Conservation (phyloP, 2,113 vertebrate genomes). For the Menidia beryllina region DNA sequence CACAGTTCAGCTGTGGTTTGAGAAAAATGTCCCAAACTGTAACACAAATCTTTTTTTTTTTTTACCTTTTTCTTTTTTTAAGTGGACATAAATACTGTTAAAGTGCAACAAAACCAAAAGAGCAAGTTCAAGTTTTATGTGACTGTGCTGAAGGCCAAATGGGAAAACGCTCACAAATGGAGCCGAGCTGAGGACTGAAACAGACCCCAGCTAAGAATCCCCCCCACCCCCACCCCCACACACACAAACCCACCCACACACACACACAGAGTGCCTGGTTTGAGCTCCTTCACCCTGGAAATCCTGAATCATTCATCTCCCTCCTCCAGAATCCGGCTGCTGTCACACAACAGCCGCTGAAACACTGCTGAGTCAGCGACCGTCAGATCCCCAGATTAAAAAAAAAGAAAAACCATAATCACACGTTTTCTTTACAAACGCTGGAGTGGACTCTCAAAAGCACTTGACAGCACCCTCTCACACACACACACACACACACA, state of each 20-base stretch:
- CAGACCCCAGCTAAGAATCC: background rate
- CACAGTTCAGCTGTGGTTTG: background rate
- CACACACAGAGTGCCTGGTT: slow-evolving; percentile 6
- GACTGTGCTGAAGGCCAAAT: background rate
- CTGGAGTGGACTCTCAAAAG: background rate
- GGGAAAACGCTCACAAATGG: slow-evolving; percentile 2
- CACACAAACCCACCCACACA: background rate
- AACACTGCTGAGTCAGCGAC: slow-evolving; percentile 12
- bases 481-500: too few relatives aligned
- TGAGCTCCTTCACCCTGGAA: slow-evolving; percentile 41
- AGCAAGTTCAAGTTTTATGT: slow-evolving; percentile 29
- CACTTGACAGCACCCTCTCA: slow-evolving; percentile 9
- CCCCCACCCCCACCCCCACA: background rate
- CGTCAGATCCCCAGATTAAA: background rate
- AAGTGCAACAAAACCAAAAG: slow-evolving; percentile 48
- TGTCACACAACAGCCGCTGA: slow-evolving; percentile 13
- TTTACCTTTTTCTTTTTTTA: background rate
- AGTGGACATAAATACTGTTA: background rate
- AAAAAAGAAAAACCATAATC: slow-evolving; percentile 18
- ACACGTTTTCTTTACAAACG: slow-evolving; percentile 28
- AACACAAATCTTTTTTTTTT: too few relatives aligned
- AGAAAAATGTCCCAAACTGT: background rate
- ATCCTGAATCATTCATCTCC: slow-evolving; percentile 38
- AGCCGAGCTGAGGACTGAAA: background rate
- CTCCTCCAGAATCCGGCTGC: slow-evolving; percentile 29